Base-by-base conservation (phyloP, 2,888 invertebrate genomes). In the Cerceris rybyensis region DNA sequence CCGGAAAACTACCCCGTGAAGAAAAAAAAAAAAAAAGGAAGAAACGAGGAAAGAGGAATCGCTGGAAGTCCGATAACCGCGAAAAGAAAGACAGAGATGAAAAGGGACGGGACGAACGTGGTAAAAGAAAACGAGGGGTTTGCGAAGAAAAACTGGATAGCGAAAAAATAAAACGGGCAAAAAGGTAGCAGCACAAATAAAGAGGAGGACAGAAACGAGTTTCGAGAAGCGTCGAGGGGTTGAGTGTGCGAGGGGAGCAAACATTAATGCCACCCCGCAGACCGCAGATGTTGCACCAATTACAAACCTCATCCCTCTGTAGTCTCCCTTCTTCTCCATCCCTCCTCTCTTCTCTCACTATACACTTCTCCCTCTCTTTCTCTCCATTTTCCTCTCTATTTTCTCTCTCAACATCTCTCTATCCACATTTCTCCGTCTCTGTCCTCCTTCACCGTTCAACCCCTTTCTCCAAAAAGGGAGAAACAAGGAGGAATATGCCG, bases 221-320 rank as follows among this genome's bases (percentile, higher is more conserved):
- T 52, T 57, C 49, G 49, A n/a, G 17, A 67, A 54, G 77, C 76
- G 61, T 50, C 49, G 54, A 59, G 69, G 65, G 52, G 65, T 74
- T 75, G 82, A 75, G 78, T 54, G 71, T 69, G 81, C 75, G 88
- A 78, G 84, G 88, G 88, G 83, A 89, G 89, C 88, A 90, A 90
- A 91, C 92, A 92, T 91, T 91, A 92, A 92, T 91, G 91, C 89
- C 88, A 90, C 88, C 90, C 90, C 89, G 87, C 87, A 90, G 89
- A 91, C 91, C 91, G 88, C 92, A 92, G 92, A 92, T 92, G 92
- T 91, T 91, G 89, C 90, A 88, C 90, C 92, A 92, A 91, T 92
- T 92, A 92, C 92, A 92, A 91, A 89, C 90, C 92, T 89, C 90
- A 88, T 85, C 87, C 87, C 80, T 66, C 77, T 78, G 80, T 78